Percentiles rank a stretch among this genome's conserved stretches.
Evolutionary conservation across 2,113 vertebrate species (phyloP).

Genomic region (Chlorodrepanis virens): DNA sequence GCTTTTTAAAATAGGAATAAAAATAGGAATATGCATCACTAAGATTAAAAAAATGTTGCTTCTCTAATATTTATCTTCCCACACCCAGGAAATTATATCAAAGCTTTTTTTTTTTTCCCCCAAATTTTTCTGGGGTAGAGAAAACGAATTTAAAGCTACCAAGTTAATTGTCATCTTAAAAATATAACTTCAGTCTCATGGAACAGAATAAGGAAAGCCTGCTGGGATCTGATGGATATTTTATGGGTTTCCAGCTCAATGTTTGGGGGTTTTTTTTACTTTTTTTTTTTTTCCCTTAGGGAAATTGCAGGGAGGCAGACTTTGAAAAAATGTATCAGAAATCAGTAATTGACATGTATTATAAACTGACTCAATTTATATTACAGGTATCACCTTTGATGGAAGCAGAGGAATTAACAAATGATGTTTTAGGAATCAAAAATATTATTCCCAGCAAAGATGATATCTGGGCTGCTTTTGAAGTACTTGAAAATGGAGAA

Average conservation of each 20-base stretch:
- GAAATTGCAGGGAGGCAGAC: background rate
- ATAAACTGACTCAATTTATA: background rate
- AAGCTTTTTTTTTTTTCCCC: background rate
- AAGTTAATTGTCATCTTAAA: background rate
- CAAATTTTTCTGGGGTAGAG: background rate
- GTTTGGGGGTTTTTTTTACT: background rate
- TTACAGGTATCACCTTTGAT: slow-evolving; percentile 88
- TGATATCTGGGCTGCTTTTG: slow-evolving; percentile 88
- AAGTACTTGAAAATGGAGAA: slow-evolving; percentile 95
- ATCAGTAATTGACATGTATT: background rate
- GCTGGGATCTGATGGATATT: background rate
- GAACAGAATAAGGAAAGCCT: background rate
- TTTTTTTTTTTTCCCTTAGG: background rate
- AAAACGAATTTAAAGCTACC: background rate
- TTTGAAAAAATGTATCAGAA: background rate
- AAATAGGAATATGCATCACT: background rate
- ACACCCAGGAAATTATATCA: background rate
- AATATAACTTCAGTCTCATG: background rate
- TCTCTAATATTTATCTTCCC: background rate
- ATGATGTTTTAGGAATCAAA: slow-evolving; percentile 82
- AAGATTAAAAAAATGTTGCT: background rate
- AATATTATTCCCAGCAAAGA: slow-evolving; percentile 72
- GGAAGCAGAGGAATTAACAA: slow-evolving; percentile 85
- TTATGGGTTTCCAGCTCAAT: background rate
- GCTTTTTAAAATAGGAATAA: background rate